Conservation (phyloP, 2,888 invertebrate genomes). For the Agriopis marginaria region DNA sequence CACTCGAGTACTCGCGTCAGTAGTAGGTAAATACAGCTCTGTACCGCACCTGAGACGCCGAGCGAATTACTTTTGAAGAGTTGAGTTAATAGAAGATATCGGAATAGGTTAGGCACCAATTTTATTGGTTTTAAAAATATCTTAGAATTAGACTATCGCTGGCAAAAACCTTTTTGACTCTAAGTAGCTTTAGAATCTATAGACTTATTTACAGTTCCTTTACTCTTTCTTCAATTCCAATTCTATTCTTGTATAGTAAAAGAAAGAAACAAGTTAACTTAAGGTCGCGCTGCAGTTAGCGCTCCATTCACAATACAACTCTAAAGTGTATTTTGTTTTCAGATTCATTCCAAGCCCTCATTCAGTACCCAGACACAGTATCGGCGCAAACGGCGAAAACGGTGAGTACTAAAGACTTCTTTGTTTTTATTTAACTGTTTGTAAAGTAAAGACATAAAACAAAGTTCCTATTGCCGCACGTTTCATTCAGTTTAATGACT, state of each 20-base stretch:
- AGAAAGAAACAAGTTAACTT: neutral
- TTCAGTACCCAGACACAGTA: slow-evolving; percentile 98
- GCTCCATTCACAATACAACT: slow-evolving; percentile 20
- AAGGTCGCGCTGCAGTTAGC: slow-evolving; percentile 19
- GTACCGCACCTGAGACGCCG: slow-evolving; percentile 74
- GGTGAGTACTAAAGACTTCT: slow-evolving; percentile 87
- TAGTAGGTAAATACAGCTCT: slow-evolving; percentile 60
- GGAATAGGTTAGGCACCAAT: slow-evolving; percentile 67
- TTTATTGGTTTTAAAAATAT: slow-evolving; percentile 56
- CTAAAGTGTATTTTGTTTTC: slow-evolving; percentile 73
- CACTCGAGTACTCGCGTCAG: slow-evolving; percentile 71
- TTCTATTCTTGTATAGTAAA: slow-evolving; percentile 11
- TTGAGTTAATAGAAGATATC: slow-evolving; percentile 52
- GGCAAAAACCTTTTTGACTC: neutral
- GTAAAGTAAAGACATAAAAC: slow-evolving; percentile 79
- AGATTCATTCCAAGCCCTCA: slow-evolving; percentile 99
- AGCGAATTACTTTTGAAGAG: slow-evolving; percentile 61
- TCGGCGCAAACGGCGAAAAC: slow-evolving; percentile 99
- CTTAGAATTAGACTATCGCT: neutral
- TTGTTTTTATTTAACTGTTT: slow-evolving; percentile 81
- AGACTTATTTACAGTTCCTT: neutral
- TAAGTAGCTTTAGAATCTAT: neutral
- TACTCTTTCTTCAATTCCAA: neutral
- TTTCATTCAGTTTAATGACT: slow-evolving; percentile 82
- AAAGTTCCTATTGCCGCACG: slow-evolving; percentile 79